Evolutionary conservation across 2,797 vertebrate genomes (phyloP).

Genomic region (Pseudochromis fuscus): DNA sequence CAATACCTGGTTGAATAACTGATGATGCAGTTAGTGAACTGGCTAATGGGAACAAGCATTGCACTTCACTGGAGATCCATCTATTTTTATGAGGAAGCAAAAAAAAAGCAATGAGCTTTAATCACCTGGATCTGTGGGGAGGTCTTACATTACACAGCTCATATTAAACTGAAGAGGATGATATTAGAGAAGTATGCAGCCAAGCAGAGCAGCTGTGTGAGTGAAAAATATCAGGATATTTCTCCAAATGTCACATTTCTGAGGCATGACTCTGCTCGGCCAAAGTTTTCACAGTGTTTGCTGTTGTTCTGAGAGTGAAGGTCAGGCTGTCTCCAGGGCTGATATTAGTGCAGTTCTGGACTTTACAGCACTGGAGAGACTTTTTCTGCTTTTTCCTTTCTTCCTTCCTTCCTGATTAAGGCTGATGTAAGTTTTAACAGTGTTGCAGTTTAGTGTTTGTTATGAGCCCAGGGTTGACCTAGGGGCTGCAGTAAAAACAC

Average conservation of each 20-base stretch:
- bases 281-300: conserved; percentile 12
- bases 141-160: conserved; percentile 2
- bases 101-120: conserved; percentile 23
- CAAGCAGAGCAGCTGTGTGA: background rate
- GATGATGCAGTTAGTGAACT: conserved; percentile 44
- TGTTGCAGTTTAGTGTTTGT: conserved; percentile 29
- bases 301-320: conserved; percentile 33
- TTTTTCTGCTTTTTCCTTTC: conserved; percentile 25
- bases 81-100: conserved; percentile 28
- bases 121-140: conserved; percentile 33
- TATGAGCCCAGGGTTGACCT: conserved; percentile 31
- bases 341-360: conserved; percentile 29
- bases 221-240: background rate
- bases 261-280: conserved; percentile 2
- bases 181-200: conserved; percentile 4
- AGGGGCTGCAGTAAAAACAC: conserved; percentile 21
- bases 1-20: conserved; percentile 60
- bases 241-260: conserved; percentile 4
- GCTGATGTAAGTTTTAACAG: conserved; percentile 45
- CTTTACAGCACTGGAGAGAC: conserved; percentile 21
- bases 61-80: conserved; percentile 36
- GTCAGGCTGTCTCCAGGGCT: conserved; percentile 34
- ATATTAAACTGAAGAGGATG: background rate
- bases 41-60: conserved; percentile 53
- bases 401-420: conserved; percentile 28